phyloP scores from a whole-genome alignment of 2,113 vertebrate species.

The Paradisaea rubra region DNA sequence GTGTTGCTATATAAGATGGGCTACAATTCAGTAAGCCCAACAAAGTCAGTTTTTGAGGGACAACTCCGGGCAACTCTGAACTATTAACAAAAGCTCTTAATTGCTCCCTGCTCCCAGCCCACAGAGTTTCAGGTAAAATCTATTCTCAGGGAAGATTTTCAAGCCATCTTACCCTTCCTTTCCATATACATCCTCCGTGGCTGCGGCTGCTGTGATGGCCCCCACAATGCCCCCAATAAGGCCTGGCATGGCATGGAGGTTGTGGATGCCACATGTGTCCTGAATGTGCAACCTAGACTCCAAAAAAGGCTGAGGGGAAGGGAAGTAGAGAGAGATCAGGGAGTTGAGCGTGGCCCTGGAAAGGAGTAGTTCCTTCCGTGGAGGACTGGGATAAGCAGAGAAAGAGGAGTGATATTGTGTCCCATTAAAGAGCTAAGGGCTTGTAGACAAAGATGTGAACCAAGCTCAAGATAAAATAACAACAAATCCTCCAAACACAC shows the following conservation, averaged over 20 bases:
- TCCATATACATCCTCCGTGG: constrained; percentile 73
- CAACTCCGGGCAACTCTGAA: neutral
- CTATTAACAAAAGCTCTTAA: neutral
- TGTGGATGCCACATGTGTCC: constrained; percentile 93
- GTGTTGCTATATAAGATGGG: neutral
- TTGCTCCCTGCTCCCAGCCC: neutral
- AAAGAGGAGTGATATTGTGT: neutral
- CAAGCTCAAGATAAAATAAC: neutral
- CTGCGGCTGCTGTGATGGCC: constrained; percentile 82
- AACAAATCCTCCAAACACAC: neutral
- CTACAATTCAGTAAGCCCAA: neutral
- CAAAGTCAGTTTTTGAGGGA: neutral
- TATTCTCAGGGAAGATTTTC: neutral
- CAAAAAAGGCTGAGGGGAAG: constrained; percentile 79
- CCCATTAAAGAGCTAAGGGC: neutral
- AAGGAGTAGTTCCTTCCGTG: neutral
- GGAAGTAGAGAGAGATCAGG: neutral
- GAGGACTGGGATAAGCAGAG: neutral
- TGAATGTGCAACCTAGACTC: constrained; percentile 84
- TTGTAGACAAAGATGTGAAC: neutral
- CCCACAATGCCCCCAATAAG: constrained; percentile 88
- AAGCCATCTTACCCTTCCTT: constrained; percentile 74
- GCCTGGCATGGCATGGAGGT: constrained; percentile 89
- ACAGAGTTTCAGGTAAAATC: neutral
- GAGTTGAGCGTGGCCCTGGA: neutral